Evolutionary conservation across 2,113 vertebrate species (phyloP).

Genomic region (Nibea coibor): DNA sequence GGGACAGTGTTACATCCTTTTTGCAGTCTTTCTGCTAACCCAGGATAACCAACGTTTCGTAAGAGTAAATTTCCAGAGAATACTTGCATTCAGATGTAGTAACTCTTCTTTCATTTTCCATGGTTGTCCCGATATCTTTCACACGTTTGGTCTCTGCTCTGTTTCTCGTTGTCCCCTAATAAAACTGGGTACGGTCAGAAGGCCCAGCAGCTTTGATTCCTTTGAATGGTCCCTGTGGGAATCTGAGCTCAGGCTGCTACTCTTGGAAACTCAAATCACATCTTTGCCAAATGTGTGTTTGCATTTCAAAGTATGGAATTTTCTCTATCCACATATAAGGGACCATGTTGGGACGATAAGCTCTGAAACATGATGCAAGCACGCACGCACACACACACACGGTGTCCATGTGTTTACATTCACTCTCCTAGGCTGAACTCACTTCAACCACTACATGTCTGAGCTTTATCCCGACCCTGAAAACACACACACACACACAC

Average conservation of each 20-base stretch:
- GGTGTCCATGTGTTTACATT: conserved; percentile 39
- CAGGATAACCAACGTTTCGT: no score
- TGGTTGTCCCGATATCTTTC: background rate
- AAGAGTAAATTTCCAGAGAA: no score
- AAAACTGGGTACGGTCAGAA: background rate
- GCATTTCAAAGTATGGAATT: conserved; percentile 34
- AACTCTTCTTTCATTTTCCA: background rate
- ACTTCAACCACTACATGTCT: conserved; percentile 4
- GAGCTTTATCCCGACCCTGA: background rate
- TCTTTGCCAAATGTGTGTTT: conserved; percentile 19
- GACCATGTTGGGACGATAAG: background rate
- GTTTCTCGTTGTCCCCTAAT: background rate
- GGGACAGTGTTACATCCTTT: no score
- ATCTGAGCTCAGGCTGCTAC: background rate
- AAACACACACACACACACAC: conserved; percentile 8
- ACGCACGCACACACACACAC: background rate
- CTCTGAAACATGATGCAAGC: background rate
- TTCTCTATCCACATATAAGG: background rate
- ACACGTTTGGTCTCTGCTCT: background rate
- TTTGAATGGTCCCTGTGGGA: conserved; percentile 5
- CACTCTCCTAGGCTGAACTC: background rate
- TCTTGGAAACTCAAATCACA: conserved; percentile 35
- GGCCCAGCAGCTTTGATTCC: background rate
- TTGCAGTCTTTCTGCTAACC: no score
- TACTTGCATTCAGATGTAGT: background rate